Base-by-base conservation (phyloP, 2,113 vertebrate species). In the Scomber japonicus region DNA sequence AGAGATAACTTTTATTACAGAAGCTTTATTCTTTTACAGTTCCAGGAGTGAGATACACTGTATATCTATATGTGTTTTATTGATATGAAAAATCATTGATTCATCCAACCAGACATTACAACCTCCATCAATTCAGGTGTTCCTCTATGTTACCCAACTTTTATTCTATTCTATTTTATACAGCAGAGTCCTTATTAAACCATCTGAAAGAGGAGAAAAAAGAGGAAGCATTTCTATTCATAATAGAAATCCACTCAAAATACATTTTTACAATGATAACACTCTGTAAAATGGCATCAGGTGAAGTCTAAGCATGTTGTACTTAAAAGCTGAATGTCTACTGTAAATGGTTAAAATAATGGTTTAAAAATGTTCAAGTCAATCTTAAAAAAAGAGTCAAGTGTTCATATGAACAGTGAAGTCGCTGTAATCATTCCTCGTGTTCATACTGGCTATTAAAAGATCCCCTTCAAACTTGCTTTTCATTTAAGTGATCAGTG, bases 181-280 rank as follows among this genome's bases (percentile, higher is more conserved):
- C 57, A 83, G 50, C 53, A 24, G 49, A 35, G 19, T 48, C 19
- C 24, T 27, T 27, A 27, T 27, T 27, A 27, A 27, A 27, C 24
- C 24, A 27, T 27, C 24, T 3, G 5, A 72, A 69, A 80, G 50
- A 40, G 27, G 70, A 21, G 16, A 44, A 69, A 60, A 27, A 3
- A 46, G 7, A 46, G 11, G 13, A 77, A 59, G 75, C 31, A 78
- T 85, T 88, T 72, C 75, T 83, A 90, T 89, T 89, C 76, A 59
- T 53, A 71, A 35, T 50, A 61, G 31, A 3, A 30, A 71, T 71
- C 16, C 51, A 70, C 85, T 80, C 46, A 80, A 51, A 89, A 84
- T 71, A 48, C 63, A 83, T 85, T 90, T 27, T 89, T 45, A 65
- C 61, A 68, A 81, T 73, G 55, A 73, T 63, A 64, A 75, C 51